These are phyloP conservation scores for Alloscopus bannaensis DNA, from an alignment of 2,888 invertebrate species.

Conservation along the genomic window DNA sequence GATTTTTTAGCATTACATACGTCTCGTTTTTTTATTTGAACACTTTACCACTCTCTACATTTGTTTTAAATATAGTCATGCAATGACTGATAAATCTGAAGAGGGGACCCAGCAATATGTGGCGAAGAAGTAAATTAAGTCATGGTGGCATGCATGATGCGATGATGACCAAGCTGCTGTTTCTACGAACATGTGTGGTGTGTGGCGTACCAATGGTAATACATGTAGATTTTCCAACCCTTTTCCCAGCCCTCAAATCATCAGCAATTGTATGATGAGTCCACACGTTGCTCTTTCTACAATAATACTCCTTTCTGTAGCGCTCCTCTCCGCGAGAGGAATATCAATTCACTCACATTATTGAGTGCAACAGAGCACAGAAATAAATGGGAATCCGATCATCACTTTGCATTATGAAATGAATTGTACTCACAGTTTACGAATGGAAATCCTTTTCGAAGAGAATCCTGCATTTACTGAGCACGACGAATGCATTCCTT, in stretches of 20 bases:
- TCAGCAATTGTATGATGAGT: no score
- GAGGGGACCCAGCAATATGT: conserved; percentile 6
- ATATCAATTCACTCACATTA: conserved; percentile 34
- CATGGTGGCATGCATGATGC: conserved; percentile 24
- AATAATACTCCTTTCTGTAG: no score
- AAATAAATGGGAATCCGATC: conserved; percentile 65
- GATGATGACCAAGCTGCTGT: conserved; percentile 6
- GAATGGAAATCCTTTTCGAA: no score
- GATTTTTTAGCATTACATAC: conserved; percentile 31
- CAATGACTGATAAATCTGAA: background rate
- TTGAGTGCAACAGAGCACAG: conserved; percentile 56
- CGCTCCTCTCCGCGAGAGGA: background rate
- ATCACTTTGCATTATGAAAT: background rate
- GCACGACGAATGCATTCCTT: no score
- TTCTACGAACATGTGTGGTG: background rate
- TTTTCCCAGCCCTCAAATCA: conserved; percentile 26
- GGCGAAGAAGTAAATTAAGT: conserved; percentile 25
- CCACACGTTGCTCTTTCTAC: no score
- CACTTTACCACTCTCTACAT: background rate
- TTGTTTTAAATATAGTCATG: conserved; percentile 27
- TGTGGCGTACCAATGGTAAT: no score
- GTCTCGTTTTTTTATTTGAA: background rate
- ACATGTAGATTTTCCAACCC: conserved; percentile 24
- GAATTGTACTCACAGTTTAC: no score
- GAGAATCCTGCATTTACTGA: no score